A percentile compares a stretch with the other conserved stretches of the same genome.
Conservation (phyloP, 2,797 vertebrate species). For the Poeciliopsis infans region DNA sequence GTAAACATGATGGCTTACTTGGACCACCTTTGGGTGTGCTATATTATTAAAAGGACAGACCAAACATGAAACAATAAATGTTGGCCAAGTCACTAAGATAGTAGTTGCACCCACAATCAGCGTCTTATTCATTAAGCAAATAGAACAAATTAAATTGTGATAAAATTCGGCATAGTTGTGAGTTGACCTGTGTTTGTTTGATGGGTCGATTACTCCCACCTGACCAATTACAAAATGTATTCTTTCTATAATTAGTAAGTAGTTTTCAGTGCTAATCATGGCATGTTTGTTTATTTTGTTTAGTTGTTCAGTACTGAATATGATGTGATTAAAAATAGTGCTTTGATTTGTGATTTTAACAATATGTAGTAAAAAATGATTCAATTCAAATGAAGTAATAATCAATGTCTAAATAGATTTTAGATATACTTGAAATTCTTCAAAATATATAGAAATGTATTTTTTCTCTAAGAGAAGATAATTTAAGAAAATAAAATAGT, state of each 20-base stretch:
- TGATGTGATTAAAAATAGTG: background rate
- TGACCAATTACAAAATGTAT: background rate
- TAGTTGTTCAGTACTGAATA: background rate
- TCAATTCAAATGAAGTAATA: background rate
- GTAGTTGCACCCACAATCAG: background rate
- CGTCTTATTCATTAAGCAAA: background rate
- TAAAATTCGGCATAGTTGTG: background rate
- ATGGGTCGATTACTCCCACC: background rate
- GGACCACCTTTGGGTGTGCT: conserved; percentile 4
- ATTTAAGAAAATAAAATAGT: background rate
- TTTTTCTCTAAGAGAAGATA: background rate
- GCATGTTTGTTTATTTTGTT: background rate
- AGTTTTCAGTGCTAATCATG: background rate
- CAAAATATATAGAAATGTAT: background rate
- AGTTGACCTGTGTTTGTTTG: background rate
- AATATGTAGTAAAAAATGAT: background rate
- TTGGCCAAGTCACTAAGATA: background rate
- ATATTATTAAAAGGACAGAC: conserved; percentile 9
- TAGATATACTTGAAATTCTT: background rate
- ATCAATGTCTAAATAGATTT: background rate
- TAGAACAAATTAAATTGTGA: background rate
- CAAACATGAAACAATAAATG: background rate
- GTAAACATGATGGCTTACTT: conserved; percentile 21
- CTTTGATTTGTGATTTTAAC: background rate
- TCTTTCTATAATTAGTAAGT: background rate